phyloP scores from a whole-genome alignment of 2,888 invertebrate species.

The Peribatodes rhomboidaria region DNA sequence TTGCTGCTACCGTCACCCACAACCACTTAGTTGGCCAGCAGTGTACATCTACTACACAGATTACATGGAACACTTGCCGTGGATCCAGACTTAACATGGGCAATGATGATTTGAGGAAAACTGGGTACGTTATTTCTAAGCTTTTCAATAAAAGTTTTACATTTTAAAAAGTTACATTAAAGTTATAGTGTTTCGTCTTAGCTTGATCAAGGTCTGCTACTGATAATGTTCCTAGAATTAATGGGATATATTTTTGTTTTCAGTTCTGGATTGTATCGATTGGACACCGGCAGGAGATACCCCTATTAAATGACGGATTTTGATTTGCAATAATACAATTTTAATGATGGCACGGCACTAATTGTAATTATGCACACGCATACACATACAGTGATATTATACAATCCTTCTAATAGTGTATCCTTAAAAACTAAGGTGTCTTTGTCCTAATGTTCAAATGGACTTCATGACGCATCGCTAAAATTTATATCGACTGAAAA shows the following conservation, averaged over 20 bases:
- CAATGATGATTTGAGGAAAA: constrained; percentile 58
- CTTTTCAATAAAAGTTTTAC: too few species aligned
- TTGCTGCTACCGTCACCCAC: constrained; percentile 64
- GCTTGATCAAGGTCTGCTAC: background rate
- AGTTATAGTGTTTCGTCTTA: too few species aligned
- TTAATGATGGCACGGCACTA: background rate
- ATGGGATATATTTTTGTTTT: constrained; percentile 34
- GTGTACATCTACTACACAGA: constrained; percentile 61
- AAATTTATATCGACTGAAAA: background rate
- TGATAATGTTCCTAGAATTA: too few species aligned
- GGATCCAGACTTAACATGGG: constrained; percentile 64
- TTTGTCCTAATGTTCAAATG: background rate
- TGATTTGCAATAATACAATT: background rate
- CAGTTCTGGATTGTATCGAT: constrained; percentile 62
- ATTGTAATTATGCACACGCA: background rate
- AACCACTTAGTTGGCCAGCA: constrained; percentile 65
- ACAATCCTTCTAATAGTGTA: background rate
- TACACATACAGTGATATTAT: too few species aligned
- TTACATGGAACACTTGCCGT: constrained; percentile 61
- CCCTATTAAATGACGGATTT: constrained; percentile 45
- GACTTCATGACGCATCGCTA: background rate
- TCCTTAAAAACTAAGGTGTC: too few species aligned
- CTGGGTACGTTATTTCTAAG: constrained; percentile 58
- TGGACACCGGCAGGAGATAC: constrained; percentile 56
- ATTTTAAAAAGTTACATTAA: background rate